phyloP scores from a whole-genome alignment of 2,888 invertebrate genomes.

The Epicampocera succincta region DNA sequence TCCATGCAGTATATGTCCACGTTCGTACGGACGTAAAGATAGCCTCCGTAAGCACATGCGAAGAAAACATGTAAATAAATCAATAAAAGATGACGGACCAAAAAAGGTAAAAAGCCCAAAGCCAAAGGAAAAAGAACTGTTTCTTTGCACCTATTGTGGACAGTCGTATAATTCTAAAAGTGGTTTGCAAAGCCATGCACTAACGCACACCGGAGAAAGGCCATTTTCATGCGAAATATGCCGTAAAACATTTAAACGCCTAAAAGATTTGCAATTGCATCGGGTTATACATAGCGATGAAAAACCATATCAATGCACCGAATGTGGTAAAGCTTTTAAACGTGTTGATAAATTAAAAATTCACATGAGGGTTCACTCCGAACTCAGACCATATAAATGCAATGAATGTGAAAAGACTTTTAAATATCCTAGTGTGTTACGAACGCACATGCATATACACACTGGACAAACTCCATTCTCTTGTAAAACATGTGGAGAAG shows the following conservation, averaged over 20 bases:
- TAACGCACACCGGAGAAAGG: conserved; percentile 84
- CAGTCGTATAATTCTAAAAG: conserved; percentile 51
- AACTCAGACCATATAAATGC: conserved; percentile 82
- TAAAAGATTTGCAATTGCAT: conserved; percentile 85
- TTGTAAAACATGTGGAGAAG: conserved; percentile 58
- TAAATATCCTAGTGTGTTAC: conserved; percentile 85
- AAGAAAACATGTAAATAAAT: conserved; percentile 51
- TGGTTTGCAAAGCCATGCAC: conserved; percentile 42
- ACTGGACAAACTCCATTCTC: conserved; percentile 57
- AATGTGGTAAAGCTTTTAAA: conserved; percentile 73
- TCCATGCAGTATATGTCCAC: conserved; percentile 46
- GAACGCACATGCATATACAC: conserved; percentile 85
- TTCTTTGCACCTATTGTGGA: conserved; percentile 59
- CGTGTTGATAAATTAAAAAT: conserved; percentile 75
- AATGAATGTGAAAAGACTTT: conserved; percentile 85
- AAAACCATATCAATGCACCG: conserved; percentile 71
- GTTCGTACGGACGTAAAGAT: conserved; percentile 50
- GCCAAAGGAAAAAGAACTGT: conserved; percentile 39
- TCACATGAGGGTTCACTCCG: conserved; percentile 73
- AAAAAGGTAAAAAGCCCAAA: conserved; percentile 41
- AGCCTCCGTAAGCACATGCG: conserved; percentile 51
- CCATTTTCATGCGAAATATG: conserved; percentile 74
- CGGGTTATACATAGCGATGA: conserved; percentile 82
- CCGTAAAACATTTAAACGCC: conserved; percentile 83
- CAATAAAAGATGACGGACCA: conserved; percentile 10